These are phyloP conservation scores for Myotis brandtii DNA, from an alignment of 2,113 vertebrate species.

Conservation along the genomic window DNA sequence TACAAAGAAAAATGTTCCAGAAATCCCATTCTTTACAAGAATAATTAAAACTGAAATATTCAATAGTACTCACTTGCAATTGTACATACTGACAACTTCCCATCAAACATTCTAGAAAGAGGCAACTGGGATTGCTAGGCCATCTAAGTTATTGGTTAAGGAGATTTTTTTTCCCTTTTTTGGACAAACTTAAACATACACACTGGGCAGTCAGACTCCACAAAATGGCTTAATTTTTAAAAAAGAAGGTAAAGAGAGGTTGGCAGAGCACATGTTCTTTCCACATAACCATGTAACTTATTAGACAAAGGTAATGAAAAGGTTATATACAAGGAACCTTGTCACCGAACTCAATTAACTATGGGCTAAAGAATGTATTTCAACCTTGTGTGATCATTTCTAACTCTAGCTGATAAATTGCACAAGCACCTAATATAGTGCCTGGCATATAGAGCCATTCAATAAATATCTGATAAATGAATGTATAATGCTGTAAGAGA, in stretches of 20 bases:
- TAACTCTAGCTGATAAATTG: neutral
- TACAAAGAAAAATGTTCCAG: neutral
- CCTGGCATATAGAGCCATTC: neutral
- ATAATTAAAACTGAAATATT: neutral
- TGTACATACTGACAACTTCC: conserved; percentile 96
- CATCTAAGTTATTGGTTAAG: conserved; percentile 91
- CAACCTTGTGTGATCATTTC: neutral
- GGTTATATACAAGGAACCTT: neutral
- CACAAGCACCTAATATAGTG: neutral
- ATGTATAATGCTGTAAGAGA: neutral
- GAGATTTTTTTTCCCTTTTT: conserved; percentile 5
- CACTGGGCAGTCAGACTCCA: neutral
- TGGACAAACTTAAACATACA: neutral
- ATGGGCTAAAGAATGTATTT: neutral
- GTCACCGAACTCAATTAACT: neutral
- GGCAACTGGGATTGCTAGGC: conserved; percentile 94
- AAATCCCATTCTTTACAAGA: neutral
- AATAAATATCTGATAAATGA: neutral
- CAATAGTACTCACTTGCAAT: conserved; percentile 91
- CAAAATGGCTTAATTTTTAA: neutral
- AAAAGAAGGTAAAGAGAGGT: neutral
- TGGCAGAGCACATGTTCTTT: neutral
- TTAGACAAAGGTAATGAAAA: neutral
- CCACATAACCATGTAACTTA: neutral
- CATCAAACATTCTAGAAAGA: conserved; percentile 97